Evolutionary conservation across 2,113 vertebrate genomes (phyloP), one percentile per base, ranked within the genome.

Genomic region (Scomber japonicus): DNA sequence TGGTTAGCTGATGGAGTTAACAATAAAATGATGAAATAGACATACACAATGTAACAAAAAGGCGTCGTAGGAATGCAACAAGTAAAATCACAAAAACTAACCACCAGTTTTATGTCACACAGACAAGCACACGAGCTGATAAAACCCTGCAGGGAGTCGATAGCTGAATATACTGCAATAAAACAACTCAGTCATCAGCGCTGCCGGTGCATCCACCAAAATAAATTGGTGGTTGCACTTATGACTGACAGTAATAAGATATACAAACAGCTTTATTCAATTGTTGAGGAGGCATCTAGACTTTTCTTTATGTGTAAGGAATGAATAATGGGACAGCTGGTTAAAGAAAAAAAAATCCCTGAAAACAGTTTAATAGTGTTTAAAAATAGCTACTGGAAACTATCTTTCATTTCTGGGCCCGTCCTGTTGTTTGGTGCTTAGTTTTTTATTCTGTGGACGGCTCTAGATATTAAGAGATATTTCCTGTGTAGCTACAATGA

Each of bases 231-330:
- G 75, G 35, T 8, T 30, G n/a, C 56, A 49, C 51, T 60, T 73
- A 30, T 80, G 82, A 91, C 51, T 85, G 89, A 75, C 87, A 86
- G 15, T 85, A 86, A 91, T 83, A 86, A 72, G 68, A 49, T 88
- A 69, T 78, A 78, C 68, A 80, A 88, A 86, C 66, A 85, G 59
- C 27, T 78, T 71, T 24, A 51, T 66, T 49, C 64, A 64, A 56
- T 62, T 50, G 61, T 69, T 27, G 64, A 24, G 44, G 49, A 67
- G 66, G 55, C 75, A 70, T 64, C 48, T 46, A 10, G 45, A 15
- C 44, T 65, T 55, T 54, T 50, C 21, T 55, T 15, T 61, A 60
- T 67, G 35, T 19, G n/a, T 55, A 24, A 35, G 35, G 46, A 72
- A 59, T 70, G 68, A 78, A 86, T 74, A 83, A 80, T 74, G 70